These are phyloP conservation scores for Raphicerus campestris DNA, from an alignment of 2,113 vertebrate genomes.

Conservation along the genomic window DNA sequence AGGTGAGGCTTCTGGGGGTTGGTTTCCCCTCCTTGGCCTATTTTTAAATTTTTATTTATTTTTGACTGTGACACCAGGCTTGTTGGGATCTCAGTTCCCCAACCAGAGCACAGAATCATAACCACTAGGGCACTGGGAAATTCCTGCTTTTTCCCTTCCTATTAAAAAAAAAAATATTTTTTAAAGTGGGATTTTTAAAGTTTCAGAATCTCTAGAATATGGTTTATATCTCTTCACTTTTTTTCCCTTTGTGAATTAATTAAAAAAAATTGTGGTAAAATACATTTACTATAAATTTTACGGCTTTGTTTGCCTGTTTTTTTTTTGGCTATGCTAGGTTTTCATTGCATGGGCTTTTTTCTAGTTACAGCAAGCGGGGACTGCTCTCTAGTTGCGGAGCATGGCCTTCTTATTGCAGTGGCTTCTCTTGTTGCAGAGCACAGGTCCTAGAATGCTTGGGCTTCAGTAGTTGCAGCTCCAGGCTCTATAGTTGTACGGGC, in stretches of 20 bases:
- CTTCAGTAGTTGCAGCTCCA: not conserved
- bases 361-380: accelerated
- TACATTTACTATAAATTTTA: not conserved
- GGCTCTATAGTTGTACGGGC: not conserved
- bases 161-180: not conserved
- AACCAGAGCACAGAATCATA: not conserved
- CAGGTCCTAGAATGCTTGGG: not conserved
- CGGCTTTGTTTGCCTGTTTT: no score
- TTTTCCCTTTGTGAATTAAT: not conserved
- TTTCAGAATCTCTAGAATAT: not conserved
- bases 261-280: not conserved
- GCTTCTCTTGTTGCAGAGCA: not conserved
- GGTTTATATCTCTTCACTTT: not conserved
- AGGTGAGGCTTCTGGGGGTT: slow-evolving; percentile 70
- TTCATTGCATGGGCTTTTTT: not conserved
- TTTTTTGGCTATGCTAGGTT: not conserved
- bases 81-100: not conserved
- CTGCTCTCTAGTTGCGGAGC: not conserved
- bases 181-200: not conserved
- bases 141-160: not conserved
- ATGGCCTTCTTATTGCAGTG: accelerated
- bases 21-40: not conserved
- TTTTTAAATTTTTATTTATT: not conserved
- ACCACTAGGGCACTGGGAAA: not conserved
- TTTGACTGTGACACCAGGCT: not conserved